Evolutionary conservation across 2,113 vertebrate species (phyloP).

Genomic region (Mastomys natalensis): DNA sequence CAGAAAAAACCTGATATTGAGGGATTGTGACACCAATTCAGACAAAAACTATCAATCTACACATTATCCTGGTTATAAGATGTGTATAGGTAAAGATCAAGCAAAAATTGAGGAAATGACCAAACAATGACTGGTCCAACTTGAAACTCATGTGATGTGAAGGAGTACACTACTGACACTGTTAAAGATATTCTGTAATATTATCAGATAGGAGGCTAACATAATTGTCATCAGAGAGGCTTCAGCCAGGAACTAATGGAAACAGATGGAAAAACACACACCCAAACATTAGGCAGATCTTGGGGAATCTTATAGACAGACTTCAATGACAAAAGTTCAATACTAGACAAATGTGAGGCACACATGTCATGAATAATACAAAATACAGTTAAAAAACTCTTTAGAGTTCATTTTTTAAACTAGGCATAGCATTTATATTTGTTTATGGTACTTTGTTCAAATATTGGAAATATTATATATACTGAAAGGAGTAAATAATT

Average conservation of each 20-base stretch:
- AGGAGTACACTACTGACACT: neutral
- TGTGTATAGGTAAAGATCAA: neutral
- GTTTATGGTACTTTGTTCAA: conserved; percentile 47
- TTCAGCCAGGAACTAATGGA: neutral
- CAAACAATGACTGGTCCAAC: neutral
- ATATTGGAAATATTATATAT: neutral
- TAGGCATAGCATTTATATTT: neutral
- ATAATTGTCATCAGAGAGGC: neutral
- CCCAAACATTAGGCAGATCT: neutral
- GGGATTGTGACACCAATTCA: neutral
- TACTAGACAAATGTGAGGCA: neutral
- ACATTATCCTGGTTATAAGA: neutral
- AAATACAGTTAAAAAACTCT: neutral
- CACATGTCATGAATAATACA: neutral
- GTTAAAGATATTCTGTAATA: neutral
- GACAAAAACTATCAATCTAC: neutral
- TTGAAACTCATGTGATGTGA: neutral
- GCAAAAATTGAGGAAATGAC: neutral
- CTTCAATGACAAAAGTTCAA: neutral
- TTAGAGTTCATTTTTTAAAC: neutral
- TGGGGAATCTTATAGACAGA: neutral
- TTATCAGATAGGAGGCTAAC: neutral
- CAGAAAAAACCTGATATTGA: neutral
- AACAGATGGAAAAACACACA: neutral
- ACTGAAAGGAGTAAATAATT: neutral